These are phyloP conservation scores for Chunga burmeisteri DNA, from an alignment of 2,113 vertebrate species.

Conservation along the genomic window DNA sequence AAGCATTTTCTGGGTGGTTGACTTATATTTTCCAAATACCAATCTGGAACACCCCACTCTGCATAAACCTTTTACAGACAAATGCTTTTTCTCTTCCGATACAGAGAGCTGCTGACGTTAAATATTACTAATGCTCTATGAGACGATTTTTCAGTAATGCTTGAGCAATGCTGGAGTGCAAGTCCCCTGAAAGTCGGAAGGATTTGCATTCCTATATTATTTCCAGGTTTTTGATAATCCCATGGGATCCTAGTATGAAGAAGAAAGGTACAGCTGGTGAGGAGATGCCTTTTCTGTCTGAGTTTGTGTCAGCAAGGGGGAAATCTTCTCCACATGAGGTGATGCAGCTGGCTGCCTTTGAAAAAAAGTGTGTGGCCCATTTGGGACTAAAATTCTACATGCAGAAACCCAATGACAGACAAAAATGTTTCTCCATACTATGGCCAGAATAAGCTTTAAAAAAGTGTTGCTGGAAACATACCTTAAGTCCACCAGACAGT, in stretches of 20 bases:
- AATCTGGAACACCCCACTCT: not conserved
- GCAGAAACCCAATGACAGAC: not conserved
- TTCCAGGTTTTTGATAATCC: not conserved
- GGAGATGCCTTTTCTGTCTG: not conserved
- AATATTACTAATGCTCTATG: not conserved
- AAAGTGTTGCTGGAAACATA: not conserved
- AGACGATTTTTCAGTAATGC: not conserved
- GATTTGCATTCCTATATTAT: not conserved
- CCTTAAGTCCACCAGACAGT: constrained; percentile 1
- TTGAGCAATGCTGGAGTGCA: not conserved
- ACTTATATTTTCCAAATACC: not conserved
- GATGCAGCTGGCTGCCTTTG: not conserved
- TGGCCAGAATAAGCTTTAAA: not conserved
- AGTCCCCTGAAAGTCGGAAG: not conserved
- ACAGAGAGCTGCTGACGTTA: not conserved
- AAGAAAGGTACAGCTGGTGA: not conserved
- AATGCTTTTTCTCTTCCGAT: not conserved
- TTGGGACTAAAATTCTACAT: not conserved
- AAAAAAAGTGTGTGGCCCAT: not conserved
- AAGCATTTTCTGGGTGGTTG: not conserved
- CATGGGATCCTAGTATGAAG: not conserved
- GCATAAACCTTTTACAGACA: not conserved
- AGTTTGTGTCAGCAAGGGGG: not conserved
- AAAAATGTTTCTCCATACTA: not conserved
- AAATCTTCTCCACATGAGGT: not conserved